Evolutionary conservation across 2,113 vertebrate genomes (phyloP).

Genomic region (Myrmophylax atrothorax): DNA sequence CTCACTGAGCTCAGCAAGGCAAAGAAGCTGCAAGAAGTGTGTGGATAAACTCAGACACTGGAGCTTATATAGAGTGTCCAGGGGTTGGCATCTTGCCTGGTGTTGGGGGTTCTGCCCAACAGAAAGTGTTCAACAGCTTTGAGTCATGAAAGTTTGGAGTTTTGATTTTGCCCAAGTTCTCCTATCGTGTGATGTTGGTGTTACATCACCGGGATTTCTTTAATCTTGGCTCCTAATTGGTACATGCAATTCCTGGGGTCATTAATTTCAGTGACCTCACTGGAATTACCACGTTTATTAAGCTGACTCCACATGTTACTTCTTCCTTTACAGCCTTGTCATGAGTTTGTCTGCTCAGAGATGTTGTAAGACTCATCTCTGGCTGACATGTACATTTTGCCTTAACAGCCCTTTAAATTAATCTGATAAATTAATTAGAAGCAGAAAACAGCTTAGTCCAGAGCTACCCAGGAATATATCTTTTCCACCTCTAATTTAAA

Average conservation of each 20-base stretch:
- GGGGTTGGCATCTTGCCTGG: not conserved
- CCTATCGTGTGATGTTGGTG: not conserved
- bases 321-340: not conserved
- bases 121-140: not conserved
- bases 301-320: constrained; percentile 23
- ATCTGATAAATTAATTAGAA: not conserved
- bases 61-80: not conserved
- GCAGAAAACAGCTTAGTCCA: not conserved
- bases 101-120: not conserved
- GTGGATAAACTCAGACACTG: not conserved
- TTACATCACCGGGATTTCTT: constrained; percentile 26
- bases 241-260: not conserved
- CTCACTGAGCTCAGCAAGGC: not conserved
- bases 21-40: rapidly evolving
- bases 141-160: not conserved
- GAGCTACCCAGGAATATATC: not conserved
- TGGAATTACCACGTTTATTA: not conserved
- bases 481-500: not conserved
- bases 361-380: constrained; percentile 2
- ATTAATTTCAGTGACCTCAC: constrained; percentile 19
- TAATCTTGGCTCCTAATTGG: constrained; percentile 31
- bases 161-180: not conserved
- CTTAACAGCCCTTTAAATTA: not conserved
- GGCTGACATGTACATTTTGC: not conserved
- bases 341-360: not conserved